Base-by-base conservation (phyloP, 1,140 invertebrate species). In the Coelopa frigida region DNA sequence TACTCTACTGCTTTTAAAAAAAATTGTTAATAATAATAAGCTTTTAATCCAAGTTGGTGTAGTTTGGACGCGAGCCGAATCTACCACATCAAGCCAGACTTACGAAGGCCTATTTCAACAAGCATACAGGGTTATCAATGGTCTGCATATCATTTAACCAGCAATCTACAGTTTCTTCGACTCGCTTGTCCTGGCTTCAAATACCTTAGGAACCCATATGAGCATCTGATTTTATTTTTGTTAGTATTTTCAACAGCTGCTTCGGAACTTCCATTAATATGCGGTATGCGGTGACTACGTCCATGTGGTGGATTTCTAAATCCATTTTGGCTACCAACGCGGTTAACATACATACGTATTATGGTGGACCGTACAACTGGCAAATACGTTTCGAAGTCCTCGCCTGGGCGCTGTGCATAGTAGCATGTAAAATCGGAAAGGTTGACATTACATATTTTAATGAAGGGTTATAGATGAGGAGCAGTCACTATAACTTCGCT, bases 281-380 rank as follows among this genome's bases (percentile, higher is more conserved):
- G 27, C 14, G 27, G 14, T 29, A 14, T 26, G 20, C 20, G 29
- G 39, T 42, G 21, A 42, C 39, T 4, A 42, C 39, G 14, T 42
- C 39, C 39, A 42, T 42, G 24, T 42, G 39, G 39, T 42, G 39
- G n/a, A 42, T 26, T 18, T 42, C 39, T 18, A 42, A 42, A 14
- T 42, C 39, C 39, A 42, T 42, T 42, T 39, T 21, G 23, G 37
- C 37, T 39, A n/a, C n/a, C n/a, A n/a, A n/a, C n/a, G n/a, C n/a
- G n/a, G n/a, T n/a, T n/a, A n/a, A n/a, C n/a, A n/a, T n/a, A n/a
- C n/a, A n/a, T n/a, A n/a, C n/a, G n/a, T n/a, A n/a, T n/a, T n/a
- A n/a, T n/a, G n/a, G n/a, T n/a, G n/a, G n/a, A n/a, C n/a, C n/a
- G n/a, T n/a, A n/a, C n/a, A n/a, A n/a, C n/a, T n/a, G n/a, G n/a